phyloP scores from a whole-genome alignment of 2,797 vertebrate genomes.

The Argentina silus region DNA sequence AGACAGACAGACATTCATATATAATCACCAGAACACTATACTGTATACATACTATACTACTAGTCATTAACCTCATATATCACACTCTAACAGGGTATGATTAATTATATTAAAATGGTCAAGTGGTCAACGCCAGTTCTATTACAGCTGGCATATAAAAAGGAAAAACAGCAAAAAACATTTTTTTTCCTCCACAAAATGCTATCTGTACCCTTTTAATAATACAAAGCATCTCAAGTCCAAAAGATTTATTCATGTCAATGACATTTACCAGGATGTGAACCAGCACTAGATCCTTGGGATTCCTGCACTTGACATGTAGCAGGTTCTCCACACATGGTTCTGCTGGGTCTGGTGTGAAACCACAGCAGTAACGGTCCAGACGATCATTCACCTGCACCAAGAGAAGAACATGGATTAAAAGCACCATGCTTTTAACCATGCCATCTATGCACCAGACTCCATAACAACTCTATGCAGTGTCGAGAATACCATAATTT shows the following conservation, averaged over 20 bases:
- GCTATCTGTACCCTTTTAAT: neutral
- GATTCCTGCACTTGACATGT: constrained; percentile 83
- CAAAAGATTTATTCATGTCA: neutral
- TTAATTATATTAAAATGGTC: too few species aligned
- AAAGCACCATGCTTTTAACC: too few species aligned
- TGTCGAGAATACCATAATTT: too few species aligned
- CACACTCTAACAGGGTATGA: too few species aligned
- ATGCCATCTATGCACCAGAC: neutral
- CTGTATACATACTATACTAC: neutral
- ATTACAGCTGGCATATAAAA: too few species aligned
- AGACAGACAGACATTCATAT: neutral
- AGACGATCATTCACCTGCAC: constrained; percentile 92
- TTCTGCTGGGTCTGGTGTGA: constrained; percentile 84
- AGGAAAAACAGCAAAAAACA: too few species aligned
- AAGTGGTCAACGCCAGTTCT: too few species aligned
- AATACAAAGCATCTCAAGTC: neutral
- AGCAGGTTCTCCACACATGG: constrained; percentile 89
- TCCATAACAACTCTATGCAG: neutral
- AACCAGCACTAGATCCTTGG: constrained; percentile 83
- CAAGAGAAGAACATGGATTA: neutral
- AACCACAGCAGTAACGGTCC: constrained; percentile 94
- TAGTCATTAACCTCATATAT: too few species aligned
- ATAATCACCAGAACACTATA: neutral
- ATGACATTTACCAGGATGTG: constrained; percentile 88
- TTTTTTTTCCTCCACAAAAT: too few species aligned